Conservation (phyloP, 53 echinoderm and acorn worm species). For the Stichopus horrens region DNA sequence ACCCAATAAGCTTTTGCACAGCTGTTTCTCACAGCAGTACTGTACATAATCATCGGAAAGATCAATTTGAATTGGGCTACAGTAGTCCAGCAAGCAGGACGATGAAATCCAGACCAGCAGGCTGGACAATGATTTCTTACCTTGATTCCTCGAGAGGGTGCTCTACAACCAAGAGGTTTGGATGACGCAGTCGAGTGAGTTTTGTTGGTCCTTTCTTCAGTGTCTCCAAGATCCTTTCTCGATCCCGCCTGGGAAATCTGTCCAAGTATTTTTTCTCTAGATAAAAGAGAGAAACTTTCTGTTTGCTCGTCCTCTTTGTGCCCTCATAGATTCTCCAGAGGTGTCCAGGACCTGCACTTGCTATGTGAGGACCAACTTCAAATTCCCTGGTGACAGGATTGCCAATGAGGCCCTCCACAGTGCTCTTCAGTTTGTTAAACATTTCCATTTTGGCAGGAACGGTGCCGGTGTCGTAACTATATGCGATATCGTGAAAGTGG, state of each 20-base stretch:
- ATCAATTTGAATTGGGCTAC: too few relatives aligned
- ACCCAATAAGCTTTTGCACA: too few relatives aligned
- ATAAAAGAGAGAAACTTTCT: constrained; percentile 64
- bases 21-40: too few relatives aligned
- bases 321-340: constrained; percentile 95
- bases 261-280: constrained; percentile 90
- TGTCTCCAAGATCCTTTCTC: constrained; percentile 71
- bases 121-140: constrained; percentile 36
- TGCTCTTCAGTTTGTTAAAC: constrained; percentile 89
- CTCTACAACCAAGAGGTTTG: constrained; percentile 79
- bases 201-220: constrained; percentile 74
- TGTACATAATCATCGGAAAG: too few relatives aligned
- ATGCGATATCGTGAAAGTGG: too few relatives aligned
- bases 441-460: constrained; percentile 59
- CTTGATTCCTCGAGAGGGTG: constrained; percentile 94
- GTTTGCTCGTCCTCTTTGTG: constrained; percentile 82
- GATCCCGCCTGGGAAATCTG: constrained; percentile 62
- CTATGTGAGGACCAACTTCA: constrained; percentile 80
- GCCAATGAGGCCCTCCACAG: constrained; percentile 85
- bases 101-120: too few relatives aligned
- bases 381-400: constrained; percentile 91
- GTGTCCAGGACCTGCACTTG: constrained; percentile 78
- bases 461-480: neutral
- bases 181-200: constrained; percentile 84
- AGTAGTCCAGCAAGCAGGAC: too few relatives aligned